These are phyloP conservation scores for Dicentrarchus labrax DNA, from an alignment of 2,113 vertebrate species.

Conservation along the genomic window DNA sequence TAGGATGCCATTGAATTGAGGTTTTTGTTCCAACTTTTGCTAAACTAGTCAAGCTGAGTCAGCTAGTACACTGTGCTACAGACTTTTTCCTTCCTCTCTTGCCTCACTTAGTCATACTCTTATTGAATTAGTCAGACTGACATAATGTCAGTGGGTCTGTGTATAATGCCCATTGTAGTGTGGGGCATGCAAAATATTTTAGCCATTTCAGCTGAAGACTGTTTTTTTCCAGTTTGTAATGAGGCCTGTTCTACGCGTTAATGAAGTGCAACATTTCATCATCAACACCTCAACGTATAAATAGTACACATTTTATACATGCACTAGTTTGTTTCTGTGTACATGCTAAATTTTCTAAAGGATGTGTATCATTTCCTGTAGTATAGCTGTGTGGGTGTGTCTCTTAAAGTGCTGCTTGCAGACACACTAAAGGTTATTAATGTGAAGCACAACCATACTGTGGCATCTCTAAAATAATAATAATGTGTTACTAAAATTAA, in stretches of 20 bases:
- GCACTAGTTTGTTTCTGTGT: not conserved
- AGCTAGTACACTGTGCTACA: not conserved
- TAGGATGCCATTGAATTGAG: not conserved
- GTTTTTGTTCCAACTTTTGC: not conserved
- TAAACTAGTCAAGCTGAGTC: constrained; percentile 4
- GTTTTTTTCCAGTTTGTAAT: not conserved
- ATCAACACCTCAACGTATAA: not conserved
- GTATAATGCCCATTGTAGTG: constrained; percentile 32
- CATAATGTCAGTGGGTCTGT: constrained; percentile 15
- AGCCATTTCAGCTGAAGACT: not conserved
- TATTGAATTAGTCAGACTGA: constrained; percentile 46
- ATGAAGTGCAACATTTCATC: not conserved
- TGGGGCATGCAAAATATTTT: constrained; percentile 20
- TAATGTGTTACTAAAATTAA: not conserved
- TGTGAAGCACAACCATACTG: not conserved
- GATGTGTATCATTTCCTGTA: constrained; percentile 58
- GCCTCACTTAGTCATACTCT: not conserved
- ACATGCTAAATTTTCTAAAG: not conserved
- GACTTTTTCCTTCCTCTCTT: constrained; percentile 14
- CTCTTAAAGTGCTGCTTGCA: constrained; percentile 13
- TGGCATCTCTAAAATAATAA: not conserved
- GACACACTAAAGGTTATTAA: not conserved
- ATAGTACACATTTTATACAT: not conserved
- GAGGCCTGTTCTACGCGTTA: not conserved
- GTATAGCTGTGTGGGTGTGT: not conserved